Percentiles rank a stretch among this genome's conserved stretches.
These are phyloP conservation scores for Cataglyphis albicans DNA, from an alignment of 2,888 invertebrate genomes.

Conservation along the genomic window DNA sequence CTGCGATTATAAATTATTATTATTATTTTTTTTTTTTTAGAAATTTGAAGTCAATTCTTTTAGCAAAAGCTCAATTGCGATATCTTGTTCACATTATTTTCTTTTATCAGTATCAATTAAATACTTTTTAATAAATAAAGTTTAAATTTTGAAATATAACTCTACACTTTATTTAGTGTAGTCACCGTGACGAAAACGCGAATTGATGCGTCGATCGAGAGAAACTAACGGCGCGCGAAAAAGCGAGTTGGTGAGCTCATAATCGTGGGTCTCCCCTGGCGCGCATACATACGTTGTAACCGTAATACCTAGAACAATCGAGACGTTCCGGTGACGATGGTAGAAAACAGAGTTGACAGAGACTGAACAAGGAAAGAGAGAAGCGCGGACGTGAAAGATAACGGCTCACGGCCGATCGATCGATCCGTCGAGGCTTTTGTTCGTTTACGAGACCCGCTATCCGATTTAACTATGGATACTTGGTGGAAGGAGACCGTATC, in stretches of 20 bases:
- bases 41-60: background rate
- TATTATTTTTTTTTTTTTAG: background rate
- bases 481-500: slow-evolving; percentile 67
- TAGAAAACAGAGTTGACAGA: slow-evolving; percentile 58
- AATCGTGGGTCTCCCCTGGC: slow-evolving; percentile 44
- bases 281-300: slow-evolving; percentile 43
- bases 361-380: slow-evolving; percentile 73
- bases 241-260: slow-evolving; percentile 40
- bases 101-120: background rate
- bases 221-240: slow-evolving; percentile 52
- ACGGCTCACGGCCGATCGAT: slow-evolving; percentile 82
- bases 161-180: background rate
- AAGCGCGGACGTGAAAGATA: slow-evolving; percentile 83
- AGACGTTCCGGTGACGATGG: slow-evolving; percentile 47
- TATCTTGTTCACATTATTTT: background rate
- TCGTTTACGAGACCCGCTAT: slow-evolving; percentile 76
- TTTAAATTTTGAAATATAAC: background rate
- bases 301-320: slow-evolving; percentile 56
- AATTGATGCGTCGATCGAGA: slow-evolving; percentile 38
- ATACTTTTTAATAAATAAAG: background rate
- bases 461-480: slow-evolving; percentile 81
- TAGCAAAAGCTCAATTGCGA: background rate
- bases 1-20: background rate
- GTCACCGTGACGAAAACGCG: slow-evolving; percentile 11
- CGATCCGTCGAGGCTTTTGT: slow-evolving; percentile 83